phyloP scores from a whole-genome alignment of 2,113 vertebrate species.

The Bostrychus sinensis region DNA sequence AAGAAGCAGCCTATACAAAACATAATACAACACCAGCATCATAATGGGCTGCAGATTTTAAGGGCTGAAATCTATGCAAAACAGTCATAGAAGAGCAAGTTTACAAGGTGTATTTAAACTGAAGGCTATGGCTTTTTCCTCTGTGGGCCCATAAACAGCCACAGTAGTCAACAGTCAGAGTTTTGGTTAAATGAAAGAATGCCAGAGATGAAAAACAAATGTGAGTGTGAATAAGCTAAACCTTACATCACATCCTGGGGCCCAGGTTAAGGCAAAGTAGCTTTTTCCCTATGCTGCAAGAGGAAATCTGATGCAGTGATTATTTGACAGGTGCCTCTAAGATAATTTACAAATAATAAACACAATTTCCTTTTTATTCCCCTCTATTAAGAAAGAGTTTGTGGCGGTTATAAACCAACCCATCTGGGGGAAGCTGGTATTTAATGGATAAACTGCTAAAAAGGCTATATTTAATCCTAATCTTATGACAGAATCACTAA shows the following conservation, averaged over 20 bases:
- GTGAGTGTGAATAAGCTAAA: constrained; percentile 20
- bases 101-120: neutral
- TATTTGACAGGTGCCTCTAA: neutral
- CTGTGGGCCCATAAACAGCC: constrained; percentile 18
- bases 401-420: neutral
- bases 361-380: neutral
- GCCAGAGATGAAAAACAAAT: constrained; percentile 30
- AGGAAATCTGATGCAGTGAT: neutral
- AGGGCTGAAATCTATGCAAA: neutral
- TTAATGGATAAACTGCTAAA: neutral
- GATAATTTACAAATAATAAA: neutral
- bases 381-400: neutral
- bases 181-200: constrained; percentile 18
- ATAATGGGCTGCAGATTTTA: neutral
- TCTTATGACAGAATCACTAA: constrained; percentile 23
- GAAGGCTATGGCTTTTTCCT: neutral
- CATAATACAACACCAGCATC: neutral
- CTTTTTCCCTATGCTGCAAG: neutral
- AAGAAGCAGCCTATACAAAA: neutral
- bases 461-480: neutral
- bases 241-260: constrained; percentile 5
- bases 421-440: neutral
- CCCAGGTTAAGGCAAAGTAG: neutral
- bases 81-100: neutral
- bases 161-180: constrained; percentile 1